Conservation (phyloP, 2,888 invertebrate species). For the Gasteruption jaculator region DNA sequence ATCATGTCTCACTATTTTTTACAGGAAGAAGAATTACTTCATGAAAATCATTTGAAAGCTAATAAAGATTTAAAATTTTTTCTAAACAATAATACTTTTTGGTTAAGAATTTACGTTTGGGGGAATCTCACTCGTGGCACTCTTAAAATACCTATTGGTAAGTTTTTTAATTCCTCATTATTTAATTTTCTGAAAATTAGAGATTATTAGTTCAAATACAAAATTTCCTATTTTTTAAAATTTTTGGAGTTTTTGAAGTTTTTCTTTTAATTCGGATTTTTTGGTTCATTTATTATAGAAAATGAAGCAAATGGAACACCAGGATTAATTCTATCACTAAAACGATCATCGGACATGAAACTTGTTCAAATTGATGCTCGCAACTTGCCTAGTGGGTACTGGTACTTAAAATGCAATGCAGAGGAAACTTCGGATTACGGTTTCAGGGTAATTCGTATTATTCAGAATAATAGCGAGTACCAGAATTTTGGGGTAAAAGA, state of each 20-base stretch:
- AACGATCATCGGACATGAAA: slow-evolving; percentile 25
- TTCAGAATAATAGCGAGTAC: too few relatives aligned
- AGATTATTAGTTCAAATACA: too few relatives aligned
- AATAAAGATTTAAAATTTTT: slow-evolving; percentile 16
- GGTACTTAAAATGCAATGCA: slow-evolving; percentile 31
- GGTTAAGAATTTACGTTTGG: slow-evolving; percentile 18
- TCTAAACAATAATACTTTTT: slow-evolving; percentile 1
- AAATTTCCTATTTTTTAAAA: too few relatives aligned
- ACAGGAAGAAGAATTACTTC: slow-evolving; percentile 11
- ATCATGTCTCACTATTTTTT: not conserved
- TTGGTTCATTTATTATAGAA: slow-evolving; percentile 2
- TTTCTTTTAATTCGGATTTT: too few relatives aligned
- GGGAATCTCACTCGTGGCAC: slow-evolving; percentile 21
- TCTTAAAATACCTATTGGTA: slow-evolving; percentile 29
- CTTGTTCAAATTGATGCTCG: slow-evolving; percentile 32
- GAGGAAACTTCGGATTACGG: slow-evolving; percentile 30
- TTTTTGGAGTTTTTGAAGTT: too few relatives aligned
- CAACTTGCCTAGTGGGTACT: slow-evolving; percentile 36
- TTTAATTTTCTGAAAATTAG: too few relatives aligned
- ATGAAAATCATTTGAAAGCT: slow-evolving; percentile 11
- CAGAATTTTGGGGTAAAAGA: too few relatives aligned
- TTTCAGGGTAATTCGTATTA: slow-evolving; percentile 22
- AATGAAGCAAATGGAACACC: slow-evolving; percentile 13
- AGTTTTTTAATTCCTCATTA: slow-evolving; percentile 16
- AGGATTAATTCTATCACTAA: slow-evolving; percentile 27